Evolutionary conservation across 2,113 vertebrate species (phyloP).

Genomic region (Melanocharis versteri): DNA sequence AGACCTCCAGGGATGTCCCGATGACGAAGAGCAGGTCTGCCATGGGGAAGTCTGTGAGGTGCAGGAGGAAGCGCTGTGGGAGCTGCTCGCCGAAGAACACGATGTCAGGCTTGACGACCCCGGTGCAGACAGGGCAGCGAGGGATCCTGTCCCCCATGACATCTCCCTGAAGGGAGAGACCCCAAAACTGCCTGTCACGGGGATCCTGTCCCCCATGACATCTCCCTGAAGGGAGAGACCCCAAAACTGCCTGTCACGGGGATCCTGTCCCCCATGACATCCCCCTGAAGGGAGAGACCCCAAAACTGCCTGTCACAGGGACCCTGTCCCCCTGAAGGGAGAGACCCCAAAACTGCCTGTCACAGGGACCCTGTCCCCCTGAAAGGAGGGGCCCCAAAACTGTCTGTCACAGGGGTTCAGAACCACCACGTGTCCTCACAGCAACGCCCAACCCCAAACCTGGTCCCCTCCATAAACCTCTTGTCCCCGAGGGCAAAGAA

Average conservation of each 20-base stretch:
- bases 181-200: not conserved
- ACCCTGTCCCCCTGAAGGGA: not conserved
- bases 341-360: not conserved
- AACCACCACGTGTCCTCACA: accelerated
- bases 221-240: not conserved
- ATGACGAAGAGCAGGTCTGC: conserved; percentile 91
- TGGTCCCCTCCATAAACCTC: not conserved
- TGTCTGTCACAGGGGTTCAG: not conserved
- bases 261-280: too few relatives aligned
- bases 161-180: not conserved
- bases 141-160: conserved; percentile 71
- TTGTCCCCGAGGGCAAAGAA: not conserved
- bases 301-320: not conserved
- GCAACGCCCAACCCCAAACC: accelerated
- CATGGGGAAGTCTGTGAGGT: conserved; percentile 84
- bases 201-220: too few relatives aligned
- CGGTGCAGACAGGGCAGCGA: conserved; percentile 79
- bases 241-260: not conserved
- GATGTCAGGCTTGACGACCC: conserved; percentile 88
- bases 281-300: not conserved
- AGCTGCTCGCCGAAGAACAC: conserved; percentile 94
- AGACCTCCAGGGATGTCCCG: conserved; percentile 92
- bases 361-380: not conserved
- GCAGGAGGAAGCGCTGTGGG: conserved; percentile 82
- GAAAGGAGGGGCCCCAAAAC: not conserved